Conservation (phyloP, 2,113 vertebrate species). For the Mormyrus lacerda region DNA sequence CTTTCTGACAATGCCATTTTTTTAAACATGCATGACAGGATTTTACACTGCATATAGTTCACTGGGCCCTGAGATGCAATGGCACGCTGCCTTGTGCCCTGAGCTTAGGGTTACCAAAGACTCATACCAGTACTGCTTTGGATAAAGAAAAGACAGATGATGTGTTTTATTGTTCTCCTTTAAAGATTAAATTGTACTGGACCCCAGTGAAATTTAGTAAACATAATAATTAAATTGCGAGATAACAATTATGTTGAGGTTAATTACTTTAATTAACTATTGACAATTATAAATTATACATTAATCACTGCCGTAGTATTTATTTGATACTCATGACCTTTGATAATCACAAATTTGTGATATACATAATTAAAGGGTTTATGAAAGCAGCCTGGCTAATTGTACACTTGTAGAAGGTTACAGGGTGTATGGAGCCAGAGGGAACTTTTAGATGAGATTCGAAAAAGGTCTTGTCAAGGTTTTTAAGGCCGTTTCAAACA, state of each 20-base stretch:
- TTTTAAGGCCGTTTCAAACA: background rate
- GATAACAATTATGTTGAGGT: background rate
- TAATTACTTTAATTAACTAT: conserved; percentile 1
- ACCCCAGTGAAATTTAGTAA: background rate
- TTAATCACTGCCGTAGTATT: background rate
- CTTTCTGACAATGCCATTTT: background rate
- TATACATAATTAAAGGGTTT: background rate
- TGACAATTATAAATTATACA: background rate
- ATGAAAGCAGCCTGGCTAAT: background rate
- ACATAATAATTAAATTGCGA: background rate
- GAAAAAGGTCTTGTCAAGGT: background rate
- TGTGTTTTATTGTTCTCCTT: background rate
- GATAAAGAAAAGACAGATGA: background rate
- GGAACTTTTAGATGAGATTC: background rate
- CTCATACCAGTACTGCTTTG: background rate
- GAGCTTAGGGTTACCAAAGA: background rate
- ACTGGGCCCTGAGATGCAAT: background rate
- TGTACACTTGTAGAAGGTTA: background rate
- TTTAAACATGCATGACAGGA: background rate
- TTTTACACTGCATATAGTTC: background rate
- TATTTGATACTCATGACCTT: conserved; percentile 1
- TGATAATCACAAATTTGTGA: background rate
- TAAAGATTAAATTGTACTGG: background rate
- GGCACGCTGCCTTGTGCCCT: background rate
- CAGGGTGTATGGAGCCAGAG: background rate